Evolutionary conservation across 2,113 vertebrate genomes (phyloP), one percentile per base, ranked within the genome.

Genomic region (Dicrurus megarhynchus): DNA sequence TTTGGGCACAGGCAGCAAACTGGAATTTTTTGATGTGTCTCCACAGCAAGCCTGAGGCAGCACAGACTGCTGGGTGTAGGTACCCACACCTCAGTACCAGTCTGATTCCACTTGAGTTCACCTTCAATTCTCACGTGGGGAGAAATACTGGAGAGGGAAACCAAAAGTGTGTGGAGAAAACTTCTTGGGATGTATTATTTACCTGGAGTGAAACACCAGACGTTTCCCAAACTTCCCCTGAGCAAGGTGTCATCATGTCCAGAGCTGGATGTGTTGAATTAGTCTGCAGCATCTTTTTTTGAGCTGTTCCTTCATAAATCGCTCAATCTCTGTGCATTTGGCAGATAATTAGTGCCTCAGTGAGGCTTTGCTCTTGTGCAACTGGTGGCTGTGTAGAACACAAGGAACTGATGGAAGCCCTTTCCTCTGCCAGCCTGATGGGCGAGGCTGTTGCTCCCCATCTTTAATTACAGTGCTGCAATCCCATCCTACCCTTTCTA

Each of bases 401-500:
- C 32, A 33, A 21, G 73, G 87, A 80, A 13, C 82, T 56, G 85
- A 41, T 59, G 84, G 23, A 32, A 52, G 63, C 82, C 61, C 71
- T 79, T 83, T 77, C 30, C 42, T 74, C 79, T 94, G 96, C 76
- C 90, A 94, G 68, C 76, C 59, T 33, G 16, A 18, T 83, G 93
- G 95, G 95, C 13, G 96, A 94, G 93, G 91, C 85, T 1, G 2
- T 32, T 78, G 52, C 80, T 65, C 82, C 49, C 28, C 3, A 0
- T 17, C 18, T 63, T 82, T 95, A 96, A 96, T 95, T 71, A n/a
- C 2, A 7, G 23, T 78, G 79, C 79, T 89, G 83, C 90, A 92
- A 88, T 80, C 64, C 74, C 56, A 1, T 80, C 52, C 79, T 60
- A 6, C 63, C 76, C 55, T 67, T 42, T 50, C 68, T 6, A 4